Evolutionary conservation across 2,888 invertebrate species (phyloP).

Genomic region (Camponotus fellah): DNA sequence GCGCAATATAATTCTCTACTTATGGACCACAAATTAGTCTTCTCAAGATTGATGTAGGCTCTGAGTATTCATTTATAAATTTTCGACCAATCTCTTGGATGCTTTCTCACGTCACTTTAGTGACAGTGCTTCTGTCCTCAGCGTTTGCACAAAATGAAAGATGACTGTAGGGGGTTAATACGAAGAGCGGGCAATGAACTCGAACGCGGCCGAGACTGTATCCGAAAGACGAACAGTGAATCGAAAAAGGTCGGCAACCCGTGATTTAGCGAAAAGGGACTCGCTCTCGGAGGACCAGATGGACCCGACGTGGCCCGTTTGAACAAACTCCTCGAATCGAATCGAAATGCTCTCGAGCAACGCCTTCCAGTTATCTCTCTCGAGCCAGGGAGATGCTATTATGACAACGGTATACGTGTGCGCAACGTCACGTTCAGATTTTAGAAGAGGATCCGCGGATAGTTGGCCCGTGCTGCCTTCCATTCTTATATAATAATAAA

Average conservation of each 20-base stretch:
- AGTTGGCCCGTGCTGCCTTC: background rate
- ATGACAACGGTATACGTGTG: conserved; percentile 73
- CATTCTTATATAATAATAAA: background rate
- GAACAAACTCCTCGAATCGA: conserved; percentile 51
- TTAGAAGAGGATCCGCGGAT: conserved; percentile 13
- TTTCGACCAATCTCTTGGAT: background rate
- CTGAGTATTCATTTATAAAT: background rate
- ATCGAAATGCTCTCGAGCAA: conserved; percentile 53
- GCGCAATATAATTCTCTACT: background rate
- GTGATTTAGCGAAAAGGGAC: conserved; percentile 1
- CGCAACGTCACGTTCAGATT: conserved; percentile 49
- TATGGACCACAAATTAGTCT: background rate
- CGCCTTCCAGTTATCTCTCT: conserved; percentile 51
- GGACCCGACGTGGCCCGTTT: background rate
- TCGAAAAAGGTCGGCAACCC: background rate
- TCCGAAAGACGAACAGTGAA: background rate
- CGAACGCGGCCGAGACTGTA: background rate
- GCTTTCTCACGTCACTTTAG: background rate
- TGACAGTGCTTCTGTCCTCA: background rate
- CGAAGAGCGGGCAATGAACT: background rate
- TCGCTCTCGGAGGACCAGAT: background rate
- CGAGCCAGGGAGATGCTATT: conserved; percentile 65
- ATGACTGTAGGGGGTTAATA: background rate
- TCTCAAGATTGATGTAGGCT: background rate
- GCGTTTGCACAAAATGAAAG: background rate